A percentile compares a stretch with the other conserved stretches of the same genome.
These are phyloP conservation scores for Phyllostomus discolor DNA, from an alignment of 2,113 vertebrate genomes.

Conservation along the genomic window DNA sequence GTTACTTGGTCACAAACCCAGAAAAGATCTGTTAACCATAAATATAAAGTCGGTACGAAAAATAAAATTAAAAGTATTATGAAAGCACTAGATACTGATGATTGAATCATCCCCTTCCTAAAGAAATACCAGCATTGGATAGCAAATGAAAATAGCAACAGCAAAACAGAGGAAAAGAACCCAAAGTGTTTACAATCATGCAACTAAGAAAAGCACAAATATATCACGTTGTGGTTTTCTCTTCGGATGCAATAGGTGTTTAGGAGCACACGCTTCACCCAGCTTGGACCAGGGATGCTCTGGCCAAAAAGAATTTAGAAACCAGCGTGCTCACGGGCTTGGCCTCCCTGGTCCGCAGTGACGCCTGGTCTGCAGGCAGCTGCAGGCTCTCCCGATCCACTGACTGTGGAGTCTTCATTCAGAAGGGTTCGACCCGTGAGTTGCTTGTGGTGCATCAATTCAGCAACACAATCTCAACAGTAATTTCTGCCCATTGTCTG, in stretches of 20 bases:
- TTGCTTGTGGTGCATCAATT: background rate
- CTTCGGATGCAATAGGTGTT: background rate
- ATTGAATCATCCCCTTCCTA: background rate
- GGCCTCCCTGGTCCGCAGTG: background rate
- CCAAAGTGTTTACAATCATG: background rate
- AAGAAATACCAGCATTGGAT: background rate
- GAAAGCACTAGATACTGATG: background rate
- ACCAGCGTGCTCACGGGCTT: background rate
- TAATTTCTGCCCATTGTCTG: background rate
- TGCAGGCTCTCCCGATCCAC: background rate
- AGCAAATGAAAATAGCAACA: background rate
- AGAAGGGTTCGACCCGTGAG: background rate
- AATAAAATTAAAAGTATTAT: background rate
- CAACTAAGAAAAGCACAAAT: background rate
- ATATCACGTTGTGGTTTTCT: background rate
- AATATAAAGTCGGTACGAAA: background rate
- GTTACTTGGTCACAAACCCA: background rate
- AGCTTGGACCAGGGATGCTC: background rate
- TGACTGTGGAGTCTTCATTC: background rate
- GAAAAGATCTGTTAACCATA: background rate
- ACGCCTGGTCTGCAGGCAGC: background rate
- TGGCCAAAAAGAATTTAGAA: background rate
- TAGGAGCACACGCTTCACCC: background rate
- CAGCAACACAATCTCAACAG: background rate
- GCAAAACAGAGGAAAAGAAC: background rate